Evolutionary conservation across 2,888 invertebrate genomes (phyloP).

Genomic region (Coelinius sp.): DNA sequence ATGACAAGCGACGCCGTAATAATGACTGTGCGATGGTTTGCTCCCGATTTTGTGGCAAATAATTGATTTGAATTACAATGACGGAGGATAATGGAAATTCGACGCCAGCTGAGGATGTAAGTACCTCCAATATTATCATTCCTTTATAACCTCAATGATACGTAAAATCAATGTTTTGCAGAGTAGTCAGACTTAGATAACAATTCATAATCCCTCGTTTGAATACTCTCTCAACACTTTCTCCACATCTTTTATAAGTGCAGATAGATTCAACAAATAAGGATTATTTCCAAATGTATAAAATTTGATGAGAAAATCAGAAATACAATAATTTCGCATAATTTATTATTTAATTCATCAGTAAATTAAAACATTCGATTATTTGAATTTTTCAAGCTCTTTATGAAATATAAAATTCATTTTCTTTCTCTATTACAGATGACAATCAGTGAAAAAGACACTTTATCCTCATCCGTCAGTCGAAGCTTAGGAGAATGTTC

Average conservation of each 20-base stretch:
- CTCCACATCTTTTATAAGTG: not conserved
- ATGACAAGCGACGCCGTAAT: constrained; percentile 14
- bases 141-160: not conserved
- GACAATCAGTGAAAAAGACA: constrained; percentile 53
- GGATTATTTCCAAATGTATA: no score
- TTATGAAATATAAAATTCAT: not conserved
- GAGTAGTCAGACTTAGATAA: no score
- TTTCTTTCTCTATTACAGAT: constrained; percentile 30
- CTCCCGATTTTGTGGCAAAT: not conserved
- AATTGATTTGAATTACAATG: not conserved
- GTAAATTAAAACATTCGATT: no score
- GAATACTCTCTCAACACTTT: not conserved
- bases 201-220: no score
- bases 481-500: constrained; percentile 62
- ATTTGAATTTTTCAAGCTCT: no score
- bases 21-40: not conserved
- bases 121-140: not conserved
- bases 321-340: no score
- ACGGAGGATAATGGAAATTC: not conserved
- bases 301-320: no score
- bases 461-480: constrained; percentile 60
- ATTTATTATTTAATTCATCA: no score
- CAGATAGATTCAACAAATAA: no score
- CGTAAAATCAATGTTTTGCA: not conserved
- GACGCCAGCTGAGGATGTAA: not conserved